These are phyloP conservation scores for Hesperophylax magnus DNA, from an alignment of 1,140 invertebrate species.

Conservation along the genomic window DNA sequence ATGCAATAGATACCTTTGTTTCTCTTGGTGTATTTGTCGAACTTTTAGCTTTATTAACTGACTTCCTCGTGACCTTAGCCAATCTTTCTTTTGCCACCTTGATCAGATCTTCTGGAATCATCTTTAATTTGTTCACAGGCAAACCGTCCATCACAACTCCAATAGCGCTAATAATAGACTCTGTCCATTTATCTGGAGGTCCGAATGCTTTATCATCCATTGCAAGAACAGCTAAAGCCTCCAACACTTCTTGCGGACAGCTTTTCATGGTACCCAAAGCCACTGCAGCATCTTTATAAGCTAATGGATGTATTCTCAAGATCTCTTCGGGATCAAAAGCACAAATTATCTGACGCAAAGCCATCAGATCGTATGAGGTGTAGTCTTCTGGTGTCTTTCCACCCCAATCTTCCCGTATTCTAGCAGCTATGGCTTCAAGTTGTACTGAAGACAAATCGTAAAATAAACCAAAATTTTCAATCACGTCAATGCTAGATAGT, in stretches of 20 bases:
- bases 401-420: conserved; percentile 67
- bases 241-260: conserved; percentile 63
- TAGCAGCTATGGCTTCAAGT: conserved; percentile 64
- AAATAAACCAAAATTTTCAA: conserved; percentile 68
- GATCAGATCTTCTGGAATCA: conserved; percentile 30
- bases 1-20: too few species aligned
- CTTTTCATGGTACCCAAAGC: conserved; percentile 63
- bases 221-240: conserved; percentile 65
- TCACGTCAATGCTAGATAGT: conserved; percentile 66
- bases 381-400: conserved; percentile 69
- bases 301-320: conserved; percentile 65
- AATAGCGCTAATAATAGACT: conserved; percentile 59
- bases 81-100: background rate
- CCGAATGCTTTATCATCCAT: conserved; percentile 64
- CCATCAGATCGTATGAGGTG: conserved; percentile 67
- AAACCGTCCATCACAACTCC: conserved; percentile 63
- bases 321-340: conserved; percentile 68
- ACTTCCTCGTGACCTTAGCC: background rate
- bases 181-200: conserved; percentile 62
- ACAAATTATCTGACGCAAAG: conserved; percentile 68
- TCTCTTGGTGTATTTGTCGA: background rate
- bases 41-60: background rate
- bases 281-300: conserved; percentile 66
- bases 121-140: conserved; percentile 51
- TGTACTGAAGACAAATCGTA: conserved; percentile 64